Evolutionary conservation across 2,113 vertebrate genomes (phyloP), one percentile per base, ranked within the genome.

Genomic region (Oenanthe melanoleuca): DNA sequence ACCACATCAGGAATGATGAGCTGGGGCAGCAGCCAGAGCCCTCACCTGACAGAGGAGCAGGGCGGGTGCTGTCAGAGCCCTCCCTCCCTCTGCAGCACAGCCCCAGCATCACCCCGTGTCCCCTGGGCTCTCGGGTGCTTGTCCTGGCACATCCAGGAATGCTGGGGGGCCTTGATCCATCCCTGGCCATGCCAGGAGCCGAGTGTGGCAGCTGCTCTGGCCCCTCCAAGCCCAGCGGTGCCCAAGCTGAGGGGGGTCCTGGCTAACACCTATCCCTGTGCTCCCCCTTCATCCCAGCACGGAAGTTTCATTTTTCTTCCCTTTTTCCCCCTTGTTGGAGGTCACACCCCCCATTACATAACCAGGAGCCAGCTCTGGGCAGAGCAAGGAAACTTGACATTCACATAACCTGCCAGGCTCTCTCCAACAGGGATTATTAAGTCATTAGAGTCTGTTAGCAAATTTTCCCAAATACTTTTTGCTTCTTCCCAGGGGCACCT

Each of bases 401-500:
- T 96, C 93, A 55, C 92, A 37, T 80, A 97, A 96, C 93, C 96
- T 70, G 93, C 89, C 37, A 17, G 4, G 52, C 92, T 92, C 93
- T 47, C 80, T 93, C 92, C 50, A 5, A 66, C 79, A 80, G 96
- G 95, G 88, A 93, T 94, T 87, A 97, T 94, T 92, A 91, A 97
- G 93, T 95, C 95, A 89, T 96, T 95, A 94, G 93, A 92, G 70
- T 49, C 93, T 97, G 91, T 92, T 93, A 95, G 92, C 90, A 88
- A 94, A 88, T 97, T 96, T 94, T 96, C 94, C 95, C 92, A 89
- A 97, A 89, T 96, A 85, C 80, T 86, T 96, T 74, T 89, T 82
- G 83, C 86, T 77, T 95, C 91, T 95, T 95, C 96, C 93, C 93
- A 90, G 93, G 80, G 95, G 96, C 93, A 92, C 93, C 93, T 95